Evolutionary conservation across 2,797 vertebrate genomes (phyloP), one percentile per base, ranked within the genome.

Genomic region (Apogon talboti): DNA sequence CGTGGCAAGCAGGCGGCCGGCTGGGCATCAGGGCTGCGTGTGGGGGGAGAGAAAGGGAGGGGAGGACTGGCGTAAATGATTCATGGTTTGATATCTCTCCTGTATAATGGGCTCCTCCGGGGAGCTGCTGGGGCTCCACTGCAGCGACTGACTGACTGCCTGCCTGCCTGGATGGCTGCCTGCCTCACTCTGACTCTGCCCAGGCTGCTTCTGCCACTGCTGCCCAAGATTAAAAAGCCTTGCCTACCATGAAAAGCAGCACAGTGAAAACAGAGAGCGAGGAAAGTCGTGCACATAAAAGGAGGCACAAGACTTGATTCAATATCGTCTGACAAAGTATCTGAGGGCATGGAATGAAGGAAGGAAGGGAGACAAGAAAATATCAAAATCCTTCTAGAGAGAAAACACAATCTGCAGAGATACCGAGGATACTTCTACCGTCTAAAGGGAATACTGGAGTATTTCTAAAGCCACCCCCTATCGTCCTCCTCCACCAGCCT

Each of bases 81-180:
- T 96, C 94, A 96, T 94, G 92, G 93, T 94, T 93, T 94, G 95
- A 94, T 95, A 92, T 94, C 92, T 92, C 92, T 92, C 90, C 92
- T 93, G 93, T 88, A 94, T 94, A 94, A 95, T 94, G 91, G 91
- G 82, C 88, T 91, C 89, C 95, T 94, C 94, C 63, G 43, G 93
- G 94, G 95, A 94, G 87, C 79, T 74, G 79, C 81, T 59, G 80
- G 83, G 87, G 78, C 86, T 84, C 88, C 82, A 85, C 87, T 68
- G 55, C 90, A 92, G 82, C 77, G 89, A 71, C 78, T 68, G 82
- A 50, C 82, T 80, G 82, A 52, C 86, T 75, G 70, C 1, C 71
- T 72, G 67, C 12, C 51, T 63, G 67, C 21, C 55, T 81, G 74
- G 51, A 66, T 70, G 86, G 47, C 67, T 79, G 79, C 50, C 67